Conservation (phyloP, 2,888 invertebrate genomes). For the Protodeltote pygarga region DNA sequence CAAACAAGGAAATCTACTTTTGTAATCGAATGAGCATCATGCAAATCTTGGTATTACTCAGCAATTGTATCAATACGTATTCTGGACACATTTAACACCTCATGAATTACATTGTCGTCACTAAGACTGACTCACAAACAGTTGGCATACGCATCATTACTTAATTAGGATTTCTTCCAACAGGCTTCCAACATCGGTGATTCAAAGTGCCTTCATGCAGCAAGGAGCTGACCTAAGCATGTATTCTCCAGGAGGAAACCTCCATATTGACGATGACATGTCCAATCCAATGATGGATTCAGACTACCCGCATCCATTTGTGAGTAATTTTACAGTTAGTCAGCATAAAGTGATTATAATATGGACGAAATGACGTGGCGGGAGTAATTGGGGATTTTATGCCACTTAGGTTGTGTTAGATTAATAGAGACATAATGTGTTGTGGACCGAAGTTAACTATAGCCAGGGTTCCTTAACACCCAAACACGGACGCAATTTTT, state of each 20-base stretch:
- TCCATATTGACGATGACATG: slow-evolving; percentile 78
- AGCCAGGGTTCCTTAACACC: background rate
- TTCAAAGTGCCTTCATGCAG: slow-evolving; percentile 81
- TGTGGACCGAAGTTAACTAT: background rate
- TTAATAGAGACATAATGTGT: slow-evolving; percentile 26
- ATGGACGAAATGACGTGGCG: slow-evolving; percentile 27
- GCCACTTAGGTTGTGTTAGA: slow-evolving; percentile 40
- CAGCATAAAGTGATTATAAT: slow-evolving; percentile 35
- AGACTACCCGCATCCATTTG: slow-evolving; percentile 75
- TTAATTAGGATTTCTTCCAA: slow-evolving; percentile 1
- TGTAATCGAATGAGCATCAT: slow-evolving; percentile 6
- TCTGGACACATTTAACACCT: slow-evolving; percentile 28
- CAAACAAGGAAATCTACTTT: background rate
- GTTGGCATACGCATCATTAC: slow-evolving; percentile 25
- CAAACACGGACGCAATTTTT: too few relatives aligned
- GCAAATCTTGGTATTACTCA: slow-evolving; percentile 31
- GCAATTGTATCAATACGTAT: slow-evolving; percentile 27
- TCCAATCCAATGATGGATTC: slow-evolving; percentile 75
- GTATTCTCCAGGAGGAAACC: slow-evolving; percentile 79
- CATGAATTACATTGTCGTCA: slow-evolving; percentile 35
- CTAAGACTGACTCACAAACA: slow-evolving; percentile 34
- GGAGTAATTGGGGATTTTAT: slow-evolving; percentile 47
- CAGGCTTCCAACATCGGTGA: slow-evolving; percentile 81
- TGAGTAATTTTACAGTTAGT: slow-evolving; percentile 60
- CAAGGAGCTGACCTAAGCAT: slow-evolving; percentile 80